Base-by-base conservation (phyloP, 2,797 vertebrate species). In the Artibeus lituratus region DNA sequence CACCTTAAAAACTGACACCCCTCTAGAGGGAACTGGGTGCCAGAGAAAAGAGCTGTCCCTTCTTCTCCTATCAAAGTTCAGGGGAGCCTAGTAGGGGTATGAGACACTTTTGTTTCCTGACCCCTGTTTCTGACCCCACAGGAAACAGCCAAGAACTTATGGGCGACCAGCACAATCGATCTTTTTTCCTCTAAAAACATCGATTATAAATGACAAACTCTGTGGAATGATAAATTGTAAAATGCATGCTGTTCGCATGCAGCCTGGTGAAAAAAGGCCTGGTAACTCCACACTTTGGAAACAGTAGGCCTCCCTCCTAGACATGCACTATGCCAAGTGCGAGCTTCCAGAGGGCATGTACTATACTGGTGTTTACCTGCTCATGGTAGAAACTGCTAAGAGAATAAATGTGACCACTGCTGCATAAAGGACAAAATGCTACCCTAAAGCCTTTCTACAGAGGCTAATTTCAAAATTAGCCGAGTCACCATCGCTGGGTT, bases 151-250 rank as follows among this genome's bases (percentile, higher is more conserved):
- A 55, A 87, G 55, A 70, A 53, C 81, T 85, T 55, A 70, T 24
- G 22, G 89, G 93, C 83, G 47, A 94, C 94, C 70, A 84, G 91
- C 47, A 96, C 96, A 94, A 91, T 47, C 0, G 4, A 86, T 83
- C 81, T 87, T 93, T 96, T 93, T 77, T 95, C 42, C 62, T 87
- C 55, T 21, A 67, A 55, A 93, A 97, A 89, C 89, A 81, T 90
- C 37, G 53, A 90, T 97, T 94, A 93, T 90, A 85, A 95, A 93
- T 78, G 87, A 95, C 88, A 87, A 51, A 26, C 32, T 76, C 39
- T 9, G 5, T 32, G 44, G 77, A 81, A 76, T 78, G 94, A 94
- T 94, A 87, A 82, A 80, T 51, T 39, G 84, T 85, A 87, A 95
- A 95, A 53, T 59, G 44, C 59, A 84, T 55, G 90, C 86, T 97